These are phyloP conservation scores for Leptobrachium leishanense DNA, from an alignment of 2,113 vertebrate genomes.

Conservation along the genomic window DNA sequence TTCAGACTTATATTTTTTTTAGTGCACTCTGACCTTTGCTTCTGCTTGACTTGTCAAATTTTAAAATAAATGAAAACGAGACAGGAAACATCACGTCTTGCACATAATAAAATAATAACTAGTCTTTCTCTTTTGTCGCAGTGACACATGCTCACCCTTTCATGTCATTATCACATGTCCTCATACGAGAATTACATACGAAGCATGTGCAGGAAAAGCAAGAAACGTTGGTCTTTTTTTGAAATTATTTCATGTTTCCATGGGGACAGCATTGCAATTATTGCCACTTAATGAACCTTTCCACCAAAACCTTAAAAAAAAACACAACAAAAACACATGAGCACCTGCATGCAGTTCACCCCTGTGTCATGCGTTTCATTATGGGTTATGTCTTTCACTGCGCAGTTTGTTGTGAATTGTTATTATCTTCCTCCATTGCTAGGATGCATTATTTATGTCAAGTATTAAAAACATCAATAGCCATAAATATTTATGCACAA, in stretches of 20 bases:
- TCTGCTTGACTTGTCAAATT: constrained; percentile 5
- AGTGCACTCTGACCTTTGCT: constrained; percentile 10
- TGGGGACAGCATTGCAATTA: constrained; percentile 20
- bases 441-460: too few species aligned
- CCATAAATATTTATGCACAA: too few species aligned
- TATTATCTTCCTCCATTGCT: too few species aligned
- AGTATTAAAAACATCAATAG: too few species aligned
- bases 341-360: neutral
- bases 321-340: neutral
- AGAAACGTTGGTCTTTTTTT: neutral
- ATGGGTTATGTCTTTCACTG: too few species aligned
- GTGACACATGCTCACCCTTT: neutral
- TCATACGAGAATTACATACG: neutral
- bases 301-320: neutral
- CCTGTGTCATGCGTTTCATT: too few species aligned
- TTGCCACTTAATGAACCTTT: neutral
- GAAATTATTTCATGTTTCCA: neutral
- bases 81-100: neutral
- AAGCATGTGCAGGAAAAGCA: constrained; percentile 18
- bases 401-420: too few species aligned
- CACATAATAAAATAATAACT: neutral
- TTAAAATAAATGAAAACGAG: too few species aligned
- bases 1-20: too few species aligned
- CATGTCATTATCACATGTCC: neutral
- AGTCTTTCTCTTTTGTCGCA: neutral